A percentile compares a stretch with the other conserved stretches of the same genome.
Conservation (phyloP, 2,113 vertebrate genomes). For the Pyxicephalus adspersus region DNA sequence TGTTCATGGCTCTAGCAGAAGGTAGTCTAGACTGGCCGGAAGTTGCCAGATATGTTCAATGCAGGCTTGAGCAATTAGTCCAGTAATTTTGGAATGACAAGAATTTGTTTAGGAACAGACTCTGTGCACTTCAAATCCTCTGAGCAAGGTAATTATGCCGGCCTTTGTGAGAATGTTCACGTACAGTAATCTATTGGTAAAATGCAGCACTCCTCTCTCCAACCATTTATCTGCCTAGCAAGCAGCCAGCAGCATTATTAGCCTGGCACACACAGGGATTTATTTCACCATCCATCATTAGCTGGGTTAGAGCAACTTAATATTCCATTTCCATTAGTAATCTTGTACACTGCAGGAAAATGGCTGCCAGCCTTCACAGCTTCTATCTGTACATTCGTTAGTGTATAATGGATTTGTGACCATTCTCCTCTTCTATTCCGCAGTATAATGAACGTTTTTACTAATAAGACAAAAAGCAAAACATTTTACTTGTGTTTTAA, state of each 20-base stretch:
- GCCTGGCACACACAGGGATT: not conserved
- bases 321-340: too few species aligned
- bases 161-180: slow-evolving; percentile 34
- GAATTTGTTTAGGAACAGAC: slow-evolving; percentile 44
- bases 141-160: slow-evolving; percentile 21
- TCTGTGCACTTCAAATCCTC: slow-evolving; percentile 21
- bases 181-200: slow-evolving; percentile 45
- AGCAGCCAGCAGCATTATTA: not conserved
- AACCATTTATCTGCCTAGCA: not conserved
- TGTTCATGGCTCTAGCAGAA: not conserved
- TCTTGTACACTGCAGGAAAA: too few species aligned
- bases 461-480: too few species aligned
- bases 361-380: too few species aligned
- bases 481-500: too few species aligned
- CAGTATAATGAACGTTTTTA: too few species aligned
- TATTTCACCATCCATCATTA: not conserved
- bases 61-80: not conserved
- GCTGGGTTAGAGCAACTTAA: not conserved
- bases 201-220: slow-evolving; percentile 6
- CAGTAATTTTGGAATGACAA: slow-evolving; percentile 36
- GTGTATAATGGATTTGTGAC: too few species aligned
- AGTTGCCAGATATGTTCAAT: too few species aligned
- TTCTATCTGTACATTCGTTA: too few species aligned
- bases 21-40: not conserved
- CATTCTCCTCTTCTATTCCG: too few species aligned